phyloP scores from a whole-genome alignment of 2,888 invertebrate species.

The Nomada lathburiana region DNA sequence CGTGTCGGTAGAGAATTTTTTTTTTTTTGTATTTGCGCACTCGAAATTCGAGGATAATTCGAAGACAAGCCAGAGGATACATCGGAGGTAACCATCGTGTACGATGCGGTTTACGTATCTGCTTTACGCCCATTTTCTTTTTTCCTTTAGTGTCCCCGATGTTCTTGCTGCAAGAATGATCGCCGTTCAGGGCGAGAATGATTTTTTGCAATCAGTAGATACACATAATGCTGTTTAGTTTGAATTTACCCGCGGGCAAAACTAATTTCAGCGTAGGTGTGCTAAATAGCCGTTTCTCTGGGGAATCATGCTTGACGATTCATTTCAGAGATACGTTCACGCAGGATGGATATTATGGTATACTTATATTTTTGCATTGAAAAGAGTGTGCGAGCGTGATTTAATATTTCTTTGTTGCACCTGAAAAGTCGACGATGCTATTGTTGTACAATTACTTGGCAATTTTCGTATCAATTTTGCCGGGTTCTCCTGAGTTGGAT shows the following conservation, averaged over 20 bases:
- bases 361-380: too few species aligned
- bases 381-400: too few species aligned
- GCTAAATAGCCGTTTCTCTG: not conserved
- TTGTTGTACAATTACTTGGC: too few species aligned
- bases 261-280: not conserved
- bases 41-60: conserved; percentile 13
- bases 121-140: conserved; percentile 11
- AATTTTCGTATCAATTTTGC: too few species aligned
- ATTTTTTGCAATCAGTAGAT: conserved; percentile 34
- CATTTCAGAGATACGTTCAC: not conserved
- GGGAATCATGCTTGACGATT: not conserved
- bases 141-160: conserved; percentile 15
- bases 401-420: too few species aligned
- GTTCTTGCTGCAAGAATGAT: conserved; percentile 10
- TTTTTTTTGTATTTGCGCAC: not conserved
- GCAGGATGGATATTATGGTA: too few species aligned
- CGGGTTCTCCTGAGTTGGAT: too few species aligned
- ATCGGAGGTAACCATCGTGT: conserved; percentile 48
- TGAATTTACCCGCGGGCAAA: conserved; percentile 41
- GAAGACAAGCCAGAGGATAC: conserved; percentile 26
- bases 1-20: not conserved
- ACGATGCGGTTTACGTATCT: conserved; percentile 37
- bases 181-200: not conserved
- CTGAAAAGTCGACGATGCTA: too few species aligned
- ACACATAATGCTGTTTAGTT: conserved; percentile 2